Base-by-base conservation (phyloP, 37 sponge, comb jelly and placozoan genomes). In the Crambe crambe region DNA sequence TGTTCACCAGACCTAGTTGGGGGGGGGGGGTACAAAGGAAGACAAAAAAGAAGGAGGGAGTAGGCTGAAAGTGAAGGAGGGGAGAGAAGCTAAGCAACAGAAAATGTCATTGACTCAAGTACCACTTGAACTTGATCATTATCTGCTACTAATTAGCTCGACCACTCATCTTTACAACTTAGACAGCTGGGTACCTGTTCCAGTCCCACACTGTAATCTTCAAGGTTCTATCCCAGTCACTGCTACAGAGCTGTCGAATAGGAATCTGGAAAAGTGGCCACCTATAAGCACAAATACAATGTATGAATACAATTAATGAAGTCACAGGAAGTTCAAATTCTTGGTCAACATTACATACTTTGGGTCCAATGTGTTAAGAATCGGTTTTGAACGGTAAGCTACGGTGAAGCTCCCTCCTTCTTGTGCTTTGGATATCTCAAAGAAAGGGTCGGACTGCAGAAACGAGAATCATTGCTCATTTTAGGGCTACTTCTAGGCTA, bases 401-500 rank as follows among this genome's bases (percentile, higher is more conserved):
- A 94, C 67, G 30, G 90, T 91, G 68, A 79, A 86, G 0, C 69
- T 41, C 12, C 90, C 92, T 36, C 91, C 90, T 75, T 93, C 95
- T 68, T 84, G 91, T 12, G 73, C 83, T 71, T 92, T 91, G 36
- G 78, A 6, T 30, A 97, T 91, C 71, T 94, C 97, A 74, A 94
- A 65, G 67, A 88, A 94, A 41, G 97, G 97, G 78, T 97, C 97
- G 26, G 97, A 97, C 91, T 94, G 61, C 58, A 72, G 51, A 6
- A 54, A 32, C 22, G 6, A 38, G 18, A 44, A 20, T 9, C 70
- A 70, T 20, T 75, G 62, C 38, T 47, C 51, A 51, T 51, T 15
- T 18, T 15, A 51, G 15, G 9, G 54, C 9, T 51, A 15, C 15
- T 51, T 9, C 15, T 51, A 18, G 54, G 9, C 15, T 51, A 15